These are phyloP conservation scores for Aphaenogaster ashmeadi DNA, from an alignment of 1,140 invertebrate species.

Conservation along the genomic window DNA sequence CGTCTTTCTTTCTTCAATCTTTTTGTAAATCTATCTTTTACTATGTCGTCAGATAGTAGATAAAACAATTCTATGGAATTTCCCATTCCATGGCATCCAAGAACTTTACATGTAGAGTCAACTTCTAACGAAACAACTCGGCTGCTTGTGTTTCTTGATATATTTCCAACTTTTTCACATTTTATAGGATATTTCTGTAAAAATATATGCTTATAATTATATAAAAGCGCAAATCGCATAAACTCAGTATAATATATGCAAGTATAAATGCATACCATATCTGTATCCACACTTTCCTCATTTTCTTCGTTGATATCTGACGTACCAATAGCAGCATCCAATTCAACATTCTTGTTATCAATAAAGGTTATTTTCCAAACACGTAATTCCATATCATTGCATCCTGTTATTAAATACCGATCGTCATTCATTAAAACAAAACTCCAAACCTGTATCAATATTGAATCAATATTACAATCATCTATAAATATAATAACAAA, in stretches of 20 bases:
- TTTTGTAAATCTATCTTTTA: conserved; percentile 91
- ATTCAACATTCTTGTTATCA: conserved; percentile 80
- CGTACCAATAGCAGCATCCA: conserved; percentile 84
- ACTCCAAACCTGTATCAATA: conserved; percentile 92
- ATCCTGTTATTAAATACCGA: conserved; percentile 94
- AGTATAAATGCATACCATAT: conserved; percentile 81
- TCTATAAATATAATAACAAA: conserved; percentile 3
- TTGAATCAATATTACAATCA: neutral
- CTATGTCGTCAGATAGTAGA: conserved; percentile 92
- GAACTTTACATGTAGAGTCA: conserved; percentile 90
- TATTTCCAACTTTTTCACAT: conserved; percentile 92
- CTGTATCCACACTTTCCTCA: conserved; percentile 89
- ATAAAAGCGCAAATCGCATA: neutral
- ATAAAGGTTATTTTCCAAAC: conserved; percentile 91
- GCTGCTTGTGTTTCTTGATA: conserved; percentile 92
- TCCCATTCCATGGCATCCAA: conserved; percentile 95
- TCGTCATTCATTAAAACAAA: conserved; percentile 93
- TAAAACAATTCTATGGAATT: conserved; percentile 94
- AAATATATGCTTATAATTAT: conserved; percentile 33
- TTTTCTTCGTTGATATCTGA: conserved; percentile 88
- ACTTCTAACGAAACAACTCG: conserved; percentile 90
- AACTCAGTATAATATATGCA: conserved; percentile 26
- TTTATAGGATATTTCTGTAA: conserved; percentile 89
- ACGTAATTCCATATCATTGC: conserved; percentile 93
- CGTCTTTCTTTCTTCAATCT: conserved; percentile 92